Conservation (phyloP, 2,113 vertebrate genomes). For the Platysternon megacephalum region DNA sequence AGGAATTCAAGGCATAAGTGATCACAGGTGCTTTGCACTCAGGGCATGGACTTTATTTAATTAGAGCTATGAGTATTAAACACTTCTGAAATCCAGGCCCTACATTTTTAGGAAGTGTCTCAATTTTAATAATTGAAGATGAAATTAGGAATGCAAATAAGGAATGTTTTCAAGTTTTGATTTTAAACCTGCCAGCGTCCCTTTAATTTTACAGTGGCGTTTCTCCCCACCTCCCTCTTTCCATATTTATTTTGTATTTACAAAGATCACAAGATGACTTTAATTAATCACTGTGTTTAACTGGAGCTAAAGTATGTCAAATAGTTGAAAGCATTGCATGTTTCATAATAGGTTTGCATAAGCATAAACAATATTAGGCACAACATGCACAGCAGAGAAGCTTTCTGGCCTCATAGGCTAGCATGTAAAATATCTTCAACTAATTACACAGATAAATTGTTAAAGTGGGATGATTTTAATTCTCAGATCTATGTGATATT, state of each 20-base stretch:
- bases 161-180: not conserved
- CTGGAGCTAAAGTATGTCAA: conserved; percentile 37
- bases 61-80: not conserved
- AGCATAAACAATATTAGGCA: not conserved
- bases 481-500: not conserved
- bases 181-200: not conserved
- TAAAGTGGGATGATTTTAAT: not conserved
- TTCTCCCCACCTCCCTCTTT: not conserved
- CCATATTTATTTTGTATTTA: not conserved
- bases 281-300: conserved; percentile 24
- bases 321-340: not conserved
- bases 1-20: accelerated
- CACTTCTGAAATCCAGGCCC: not conserved
- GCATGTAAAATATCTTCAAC: not conserved
- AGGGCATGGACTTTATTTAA: not conserved
- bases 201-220: not conserved
- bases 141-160: not conserved
- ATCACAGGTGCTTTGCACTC: accelerated
- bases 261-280: conserved; percentile 11
- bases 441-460: not conserved
- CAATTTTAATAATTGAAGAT: not conserved
- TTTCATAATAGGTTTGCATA: not conserved
- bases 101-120: not conserved
- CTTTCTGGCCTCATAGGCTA: not conserved
- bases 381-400: not conserved